These are phyloP conservation scores for Papilio polytes DNA, from an alignment of 1,140 invertebrate species.

Conservation along the genomic window DNA sequence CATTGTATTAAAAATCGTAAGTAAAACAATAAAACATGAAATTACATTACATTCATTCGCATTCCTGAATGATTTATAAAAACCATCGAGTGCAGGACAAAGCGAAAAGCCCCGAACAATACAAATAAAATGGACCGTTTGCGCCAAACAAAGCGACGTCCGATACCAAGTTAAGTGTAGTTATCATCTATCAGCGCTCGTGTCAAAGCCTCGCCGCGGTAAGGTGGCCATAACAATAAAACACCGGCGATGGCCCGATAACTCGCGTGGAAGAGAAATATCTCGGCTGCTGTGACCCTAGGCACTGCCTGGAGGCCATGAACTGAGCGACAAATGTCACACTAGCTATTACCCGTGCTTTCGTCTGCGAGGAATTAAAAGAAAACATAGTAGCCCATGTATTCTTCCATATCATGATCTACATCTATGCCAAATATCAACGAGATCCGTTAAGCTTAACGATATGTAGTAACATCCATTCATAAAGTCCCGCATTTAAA, in stretches of 20 bases:
- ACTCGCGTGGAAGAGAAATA: conserved; percentile 52
- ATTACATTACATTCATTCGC: background rate
- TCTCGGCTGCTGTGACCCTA: conserved; percentile 40
- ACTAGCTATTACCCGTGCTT: too few species aligned
- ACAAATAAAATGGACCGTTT: conserved; percentile 37
- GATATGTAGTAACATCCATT: too few species aligned
- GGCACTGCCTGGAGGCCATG: conserved; percentile 25
- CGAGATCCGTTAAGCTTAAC: too few species aligned
- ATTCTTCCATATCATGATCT: too few species aligned
- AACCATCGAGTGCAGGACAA: conserved; percentile 23
- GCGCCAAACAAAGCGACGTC: conserved; percentile 32
- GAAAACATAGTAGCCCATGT: background rate
- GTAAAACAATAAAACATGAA: background rate
- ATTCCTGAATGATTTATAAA: conserved; percentile 20
- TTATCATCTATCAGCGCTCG: conserved; percentile 46
- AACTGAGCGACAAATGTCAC: conserved; percentile 7
- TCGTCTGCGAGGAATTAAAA: too few species aligned
- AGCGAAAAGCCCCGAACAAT: conserved; percentile 25
- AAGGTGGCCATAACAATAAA: conserved; percentile 48
- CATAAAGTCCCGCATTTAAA: background rate
- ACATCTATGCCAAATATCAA: too few species aligned
- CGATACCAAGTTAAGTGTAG: conserved; percentile 40
- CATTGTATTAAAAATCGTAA: background rate
- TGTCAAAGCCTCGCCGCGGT: conserved; percentile 40
- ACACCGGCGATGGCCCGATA: conserved; percentile 44